A percentile compares a stretch with the other conserved stretches of the same genome.
Conservation (phyloP, 2,797 vertebrate genomes). For the Melanotaenia trifasciata region DNA sequence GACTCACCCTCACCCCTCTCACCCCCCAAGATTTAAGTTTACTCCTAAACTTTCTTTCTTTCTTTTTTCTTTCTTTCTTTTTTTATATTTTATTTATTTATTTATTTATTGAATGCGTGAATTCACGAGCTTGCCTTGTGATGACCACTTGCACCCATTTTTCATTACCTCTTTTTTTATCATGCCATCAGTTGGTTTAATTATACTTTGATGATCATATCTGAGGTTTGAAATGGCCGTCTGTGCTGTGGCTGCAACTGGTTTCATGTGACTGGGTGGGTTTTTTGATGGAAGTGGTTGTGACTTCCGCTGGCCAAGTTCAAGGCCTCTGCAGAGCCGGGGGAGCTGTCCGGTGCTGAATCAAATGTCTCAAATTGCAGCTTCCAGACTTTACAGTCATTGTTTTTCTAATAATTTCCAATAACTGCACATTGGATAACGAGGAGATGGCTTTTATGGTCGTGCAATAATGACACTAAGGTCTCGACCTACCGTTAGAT, state of each 20-base stretch:
- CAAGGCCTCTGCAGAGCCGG: conserved; percentile 62
- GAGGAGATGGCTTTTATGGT: conserved; percentile 31
- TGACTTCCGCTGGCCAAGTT: conserved; percentile 36
- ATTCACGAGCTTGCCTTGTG: conserved; percentile 53
- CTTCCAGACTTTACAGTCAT: conserved; percentile 53
- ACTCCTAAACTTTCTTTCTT: conserved; percentile 72
- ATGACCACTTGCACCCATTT: conserved; percentile 23
- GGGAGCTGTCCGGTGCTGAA: conserved; percentile 76
- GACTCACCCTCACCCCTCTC: conserved; percentile 75
- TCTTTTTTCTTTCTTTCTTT: neutral
- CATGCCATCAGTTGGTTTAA: conserved; percentile 50
- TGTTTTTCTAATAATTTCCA: conserved; percentile 55
- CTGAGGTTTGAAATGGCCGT: conserved; percentile 50
- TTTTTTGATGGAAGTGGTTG: conserved; percentile 20
- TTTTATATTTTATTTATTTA: too few relatives aligned
- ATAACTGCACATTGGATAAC: conserved; percentile 44
- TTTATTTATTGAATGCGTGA: conserved; percentile 51
- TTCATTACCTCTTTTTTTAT: conserved; percentile 2
- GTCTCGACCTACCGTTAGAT: conserved; percentile 38
- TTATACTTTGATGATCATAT: conserved; percentile 49
- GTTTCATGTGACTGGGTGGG: conserved; percentile 47
- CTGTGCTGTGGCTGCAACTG: conserved; percentile 11
- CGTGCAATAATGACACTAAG: conserved; percentile 22
- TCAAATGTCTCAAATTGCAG: conserved; percentile 47
- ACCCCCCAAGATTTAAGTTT: conserved; percentile 78